phyloP scores from a whole-genome alignment of 1,140 invertebrate species.

The Habropoda laboriosa region DNA sequence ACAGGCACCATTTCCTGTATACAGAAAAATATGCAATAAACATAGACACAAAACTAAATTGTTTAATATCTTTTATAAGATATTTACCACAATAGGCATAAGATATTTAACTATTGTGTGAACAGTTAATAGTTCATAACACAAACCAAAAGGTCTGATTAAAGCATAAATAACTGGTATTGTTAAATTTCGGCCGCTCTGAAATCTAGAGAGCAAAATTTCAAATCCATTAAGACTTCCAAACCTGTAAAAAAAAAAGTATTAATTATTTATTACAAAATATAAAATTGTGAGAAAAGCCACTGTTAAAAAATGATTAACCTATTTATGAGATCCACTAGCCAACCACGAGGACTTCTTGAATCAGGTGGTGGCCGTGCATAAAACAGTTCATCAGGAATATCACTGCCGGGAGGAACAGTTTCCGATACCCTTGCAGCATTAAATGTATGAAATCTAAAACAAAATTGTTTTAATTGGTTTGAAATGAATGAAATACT shows the following conservation, averaged over 20 bases:
- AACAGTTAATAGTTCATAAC: slow-evolving; percentile 94
- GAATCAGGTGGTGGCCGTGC: slow-evolving; percentile 90
- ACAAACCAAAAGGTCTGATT: slow-evolving; percentile 95
- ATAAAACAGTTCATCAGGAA: slow-evolving; percentile 90
- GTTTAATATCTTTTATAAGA: slow-evolving; percentile 1
- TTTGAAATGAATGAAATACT: background rate
- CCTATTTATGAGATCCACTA: slow-evolving; percentile 97
- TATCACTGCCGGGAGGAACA: slow-evolving; percentile 84
- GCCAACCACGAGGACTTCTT: slow-evolving; percentile 92
- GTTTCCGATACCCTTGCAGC: slow-evolving; percentile 91
- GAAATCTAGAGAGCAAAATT: slow-evolving; percentile 93
- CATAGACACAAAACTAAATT: background rate
- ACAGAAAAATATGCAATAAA: slow-evolving; percentile 42
- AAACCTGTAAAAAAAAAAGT: slow-evolving; percentile 84
- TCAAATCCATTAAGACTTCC: slow-evolving; percentile 94
- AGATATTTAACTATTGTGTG: slow-evolving; percentile 96
- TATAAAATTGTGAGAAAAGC: background rate
- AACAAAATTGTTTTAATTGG: slow-evolving; percentile 64
- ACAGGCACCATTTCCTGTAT: slow-evolving; percentile 93
- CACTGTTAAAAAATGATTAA: slow-evolving; percentile 73
- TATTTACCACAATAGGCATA: slow-evolving; percentile 94
- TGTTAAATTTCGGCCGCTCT: slow-evolving; percentile 87
- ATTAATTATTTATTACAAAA: slow-evolving; percentile 9
- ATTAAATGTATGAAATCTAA: slow-evolving; percentile 96
- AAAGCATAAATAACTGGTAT: slow-evolving; percentile 92